Evolutionary conservation across 2,113 vertebrate genomes (phyloP).

Genomic region (Aramus guarauna): DNA sequence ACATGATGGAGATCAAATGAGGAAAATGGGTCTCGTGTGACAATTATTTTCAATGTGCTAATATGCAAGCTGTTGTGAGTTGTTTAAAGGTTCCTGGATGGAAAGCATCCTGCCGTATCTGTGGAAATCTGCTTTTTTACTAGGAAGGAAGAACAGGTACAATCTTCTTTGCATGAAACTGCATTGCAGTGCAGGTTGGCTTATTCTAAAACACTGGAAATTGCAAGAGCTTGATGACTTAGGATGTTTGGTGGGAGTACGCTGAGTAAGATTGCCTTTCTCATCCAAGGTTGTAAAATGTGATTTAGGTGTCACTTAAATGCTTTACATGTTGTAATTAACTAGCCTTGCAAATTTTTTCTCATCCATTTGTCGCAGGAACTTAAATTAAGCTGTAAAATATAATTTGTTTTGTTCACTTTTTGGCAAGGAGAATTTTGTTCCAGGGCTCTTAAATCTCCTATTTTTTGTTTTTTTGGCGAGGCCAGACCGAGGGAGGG

Average conservation of each 20-base stretch:
- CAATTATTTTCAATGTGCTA: neutral
- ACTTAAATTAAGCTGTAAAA: neutral
- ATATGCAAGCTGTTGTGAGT: neutral
- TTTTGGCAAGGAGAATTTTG: neutral
- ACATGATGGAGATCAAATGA: neutral
- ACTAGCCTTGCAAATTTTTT: conserved; percentile 3
- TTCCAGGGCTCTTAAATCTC: neutral
- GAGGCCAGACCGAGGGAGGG: neutral
- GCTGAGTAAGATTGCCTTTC: neutral
- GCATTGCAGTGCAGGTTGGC: neutral
- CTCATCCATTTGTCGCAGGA: neutral
- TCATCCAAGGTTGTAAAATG: neutral
- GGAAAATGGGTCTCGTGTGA: neutral
- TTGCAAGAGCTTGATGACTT: neutral
- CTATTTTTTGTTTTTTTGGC: neutral
- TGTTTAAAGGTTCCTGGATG: neutral
- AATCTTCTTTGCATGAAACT: neutral
- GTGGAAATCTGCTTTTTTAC: neutral
- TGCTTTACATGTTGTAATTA: conserved; percentile 15
- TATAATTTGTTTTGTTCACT: neutral
- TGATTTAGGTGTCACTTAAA: conserved; percentile 30
- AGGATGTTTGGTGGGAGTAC: neutral
- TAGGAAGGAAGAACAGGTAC: neutral
- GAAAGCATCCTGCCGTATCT: neutral
- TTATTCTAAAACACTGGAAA: neutral